A percentile compares a stretch with the other conserved stretches of the same genome.
phyloP scores from a whole-genome alignment of 2,888 invertebrate species.

The Sympetrum striolatum region DNA sequence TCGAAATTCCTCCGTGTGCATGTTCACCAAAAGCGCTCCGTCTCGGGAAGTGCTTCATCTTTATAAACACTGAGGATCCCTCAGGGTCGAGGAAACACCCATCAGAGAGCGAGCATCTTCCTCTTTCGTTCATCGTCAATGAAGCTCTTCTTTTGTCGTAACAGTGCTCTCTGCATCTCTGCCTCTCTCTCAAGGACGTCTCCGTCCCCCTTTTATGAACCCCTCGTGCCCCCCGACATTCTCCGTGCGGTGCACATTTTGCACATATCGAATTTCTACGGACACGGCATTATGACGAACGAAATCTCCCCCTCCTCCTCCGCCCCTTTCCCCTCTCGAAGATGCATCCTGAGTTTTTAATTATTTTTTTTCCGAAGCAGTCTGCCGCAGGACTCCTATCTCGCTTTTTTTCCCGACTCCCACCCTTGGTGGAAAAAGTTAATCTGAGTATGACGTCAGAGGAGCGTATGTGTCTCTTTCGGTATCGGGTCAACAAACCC shows the following conservation, averaged over 20 bases:
- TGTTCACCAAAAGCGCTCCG: too few relatives aligned
- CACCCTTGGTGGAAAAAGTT: background rate
- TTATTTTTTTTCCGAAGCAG: background rate
- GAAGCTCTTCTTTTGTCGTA: background rate
- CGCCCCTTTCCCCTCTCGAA: background rate
- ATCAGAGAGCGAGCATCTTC: background rate
- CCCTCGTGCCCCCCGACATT: background rate
- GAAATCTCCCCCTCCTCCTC: background rate
- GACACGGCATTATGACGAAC: background rate
- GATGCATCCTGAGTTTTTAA: background rate
- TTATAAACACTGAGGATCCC: too few relatives aligned
- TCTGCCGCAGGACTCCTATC: background rate
- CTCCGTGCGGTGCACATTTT: slow-evolving; percentile 20
- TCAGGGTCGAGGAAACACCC: too few relatives aligned
- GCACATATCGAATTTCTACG: slow-evolving; percentile 23
- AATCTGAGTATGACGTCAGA: background rate
- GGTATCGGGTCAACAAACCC: too few relatives aligned
- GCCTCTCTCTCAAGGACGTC: slow-evolving; percentile 21
- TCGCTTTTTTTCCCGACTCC: background rate
- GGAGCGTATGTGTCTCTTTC: background rate
- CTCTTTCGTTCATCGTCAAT: background rate
- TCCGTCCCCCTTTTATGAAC: background rate
- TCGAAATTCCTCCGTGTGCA: too few relatives aligned
- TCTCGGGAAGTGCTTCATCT: too few relatives aligned
- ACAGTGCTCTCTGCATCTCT: background rate